These are phyloP conservation scores for Trogon melanurus DNA, from an alignment of 2,113 vertebrate species.

Conservation along the genomic window DNA sequence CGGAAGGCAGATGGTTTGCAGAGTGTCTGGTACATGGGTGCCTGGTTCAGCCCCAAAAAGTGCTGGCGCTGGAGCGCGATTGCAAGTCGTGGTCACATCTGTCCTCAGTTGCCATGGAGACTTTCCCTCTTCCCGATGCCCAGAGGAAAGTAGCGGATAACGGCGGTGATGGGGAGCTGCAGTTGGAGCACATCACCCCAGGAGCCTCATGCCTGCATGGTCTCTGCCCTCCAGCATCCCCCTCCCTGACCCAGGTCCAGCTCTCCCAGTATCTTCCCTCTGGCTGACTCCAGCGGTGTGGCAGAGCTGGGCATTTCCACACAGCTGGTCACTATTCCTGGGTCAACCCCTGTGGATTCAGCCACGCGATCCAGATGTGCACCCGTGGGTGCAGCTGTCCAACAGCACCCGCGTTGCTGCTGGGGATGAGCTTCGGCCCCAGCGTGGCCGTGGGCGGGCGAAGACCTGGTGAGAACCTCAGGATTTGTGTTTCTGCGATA, in stretches of 20 bases:
- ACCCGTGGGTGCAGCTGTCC: fast-evolving
- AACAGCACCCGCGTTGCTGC: fast-evolving
- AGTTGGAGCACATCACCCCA: neutral
- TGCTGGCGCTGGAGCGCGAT: neutral
- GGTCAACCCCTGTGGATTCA: neutral
- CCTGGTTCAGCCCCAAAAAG: neutral
- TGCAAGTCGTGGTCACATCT: neutral
- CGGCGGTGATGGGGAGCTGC: neutral
- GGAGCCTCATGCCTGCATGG: fast-evolving
- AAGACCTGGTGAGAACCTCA: neutral
- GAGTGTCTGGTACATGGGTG: fast-evolving
- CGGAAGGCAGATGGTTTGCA: neutral
- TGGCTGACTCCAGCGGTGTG: fast-evolving
- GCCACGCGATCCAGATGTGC: fast-evolving
- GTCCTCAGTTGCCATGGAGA: constrained; percentile 57
- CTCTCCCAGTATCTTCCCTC: neutral
- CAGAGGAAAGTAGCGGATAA: neutral
- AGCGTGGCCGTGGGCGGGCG: fast-evolving
- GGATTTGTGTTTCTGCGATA: fast-evolving
- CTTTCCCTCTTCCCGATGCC: constrained; percentile 1
- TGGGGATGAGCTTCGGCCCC: fast-evolving
- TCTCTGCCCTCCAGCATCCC: neutral
- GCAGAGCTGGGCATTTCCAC: fast-evolving
- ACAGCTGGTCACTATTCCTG: fast-evolving
- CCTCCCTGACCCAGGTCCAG: fast-evolving